phyloP scores from a whole-genome alignment of 2,113 vertebrate species.

The Gila orcuttii region DNA sequence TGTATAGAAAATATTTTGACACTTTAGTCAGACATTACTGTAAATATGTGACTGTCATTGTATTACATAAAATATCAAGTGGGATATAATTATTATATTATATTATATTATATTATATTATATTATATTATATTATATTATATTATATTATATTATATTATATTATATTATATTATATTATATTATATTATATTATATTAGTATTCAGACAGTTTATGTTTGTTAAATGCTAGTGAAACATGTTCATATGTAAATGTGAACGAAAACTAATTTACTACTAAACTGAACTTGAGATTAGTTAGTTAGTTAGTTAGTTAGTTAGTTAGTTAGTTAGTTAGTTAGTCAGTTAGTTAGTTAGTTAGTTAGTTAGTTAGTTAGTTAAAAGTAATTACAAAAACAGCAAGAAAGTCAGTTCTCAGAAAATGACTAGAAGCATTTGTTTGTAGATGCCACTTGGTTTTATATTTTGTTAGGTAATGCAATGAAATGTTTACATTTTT shows the following conservation, averaged over 20 bases:
- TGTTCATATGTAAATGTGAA: neutral
- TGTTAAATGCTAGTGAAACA: neutral
- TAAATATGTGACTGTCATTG: neutral
- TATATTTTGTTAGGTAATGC: neutral
- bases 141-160: neutral
- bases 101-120: neutral
- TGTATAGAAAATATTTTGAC: neutral
- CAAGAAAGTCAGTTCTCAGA: neutral
- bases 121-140: neutral
- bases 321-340: neutral
- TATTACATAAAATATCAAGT: too few relatives aligned
- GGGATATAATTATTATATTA: neutral
- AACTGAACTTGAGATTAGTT: neutral
- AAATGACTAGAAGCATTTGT: neutral
- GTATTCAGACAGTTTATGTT: neutral
- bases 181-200: neutral
- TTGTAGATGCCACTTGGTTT: neutral
- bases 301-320: neutral
- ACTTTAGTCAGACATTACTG: neutral
- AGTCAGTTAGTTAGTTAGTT: neutral
- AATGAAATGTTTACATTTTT: neutral
- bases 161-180: neutral
- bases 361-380: neutral
- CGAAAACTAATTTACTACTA: neutral
- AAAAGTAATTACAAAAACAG: neutral